Evolutionary conservation across 2,797 vertebrate genomes (phyloP).

Genomic region (Lophius americanus): DNA sequence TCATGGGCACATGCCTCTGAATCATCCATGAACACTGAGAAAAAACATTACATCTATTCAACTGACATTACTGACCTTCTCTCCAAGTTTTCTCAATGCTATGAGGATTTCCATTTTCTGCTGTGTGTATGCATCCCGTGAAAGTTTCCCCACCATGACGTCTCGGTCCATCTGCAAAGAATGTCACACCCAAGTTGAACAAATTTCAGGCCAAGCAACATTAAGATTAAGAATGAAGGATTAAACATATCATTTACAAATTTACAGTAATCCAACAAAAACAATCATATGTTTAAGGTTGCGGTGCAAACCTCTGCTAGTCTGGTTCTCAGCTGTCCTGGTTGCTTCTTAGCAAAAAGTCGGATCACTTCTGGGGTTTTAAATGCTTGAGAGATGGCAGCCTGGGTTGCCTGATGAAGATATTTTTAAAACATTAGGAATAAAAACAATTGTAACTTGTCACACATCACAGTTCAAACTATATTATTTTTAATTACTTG

Average conservation of each 20-base stretch:
- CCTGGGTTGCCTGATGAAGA: constrained; percentile 91
- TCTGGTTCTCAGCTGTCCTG: constrained; percentile 92
- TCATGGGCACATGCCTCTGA: constrained; percentile 42
- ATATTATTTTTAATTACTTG: background rate
- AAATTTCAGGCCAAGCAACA: constrained; percentile 7
- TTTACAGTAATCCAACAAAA: background rate
- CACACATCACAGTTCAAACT: background rate
- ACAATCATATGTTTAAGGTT: background rate
- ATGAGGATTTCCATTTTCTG: constrained; percentile 98
- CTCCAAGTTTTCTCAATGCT: constrained; percentile 94
- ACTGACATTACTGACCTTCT: constrained; percentile 85
- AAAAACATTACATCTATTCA: constrained; percentile 3
- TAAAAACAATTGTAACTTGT: background rate
- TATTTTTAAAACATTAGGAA: constrained; percentile 4
- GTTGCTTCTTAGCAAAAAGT: constrained; percentile 98
- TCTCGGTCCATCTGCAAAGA: constrained; percentile 93
- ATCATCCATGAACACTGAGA: constrained; percentile 10
- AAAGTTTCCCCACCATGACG: constrained; percentile 93
- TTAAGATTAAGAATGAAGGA: constrained; percentile 1
- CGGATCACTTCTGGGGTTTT: constrained; percentile 98
- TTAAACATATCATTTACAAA: background rate
- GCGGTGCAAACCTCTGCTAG: constrained; percentile 89
- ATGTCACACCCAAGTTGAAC: constrained; percentile 41
- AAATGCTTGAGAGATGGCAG: constrained; percentile 98
- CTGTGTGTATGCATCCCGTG: constrained; percentile 86